These are phyloP conservation scores for Euphydryas editha DNA, from an alignment of 2,888 invertebrate species.

Conservation along the genomic window DNA sequence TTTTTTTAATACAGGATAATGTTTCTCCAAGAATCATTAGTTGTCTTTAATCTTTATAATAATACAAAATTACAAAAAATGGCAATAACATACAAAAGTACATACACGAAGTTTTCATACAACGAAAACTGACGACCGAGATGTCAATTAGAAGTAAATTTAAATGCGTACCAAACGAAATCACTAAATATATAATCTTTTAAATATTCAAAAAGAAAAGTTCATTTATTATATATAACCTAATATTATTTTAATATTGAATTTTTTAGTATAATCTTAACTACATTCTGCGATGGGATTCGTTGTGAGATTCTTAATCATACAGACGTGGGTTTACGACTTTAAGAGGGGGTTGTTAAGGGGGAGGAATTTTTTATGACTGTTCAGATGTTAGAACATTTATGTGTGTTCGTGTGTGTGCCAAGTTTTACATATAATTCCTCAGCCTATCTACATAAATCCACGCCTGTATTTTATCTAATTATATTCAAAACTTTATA, in stretches of 20 bases:
- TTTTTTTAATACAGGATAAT: too few species aligned
- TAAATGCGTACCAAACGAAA: background rate
- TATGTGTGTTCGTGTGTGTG: too few species aligned
- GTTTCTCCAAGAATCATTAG: too few species aligned
- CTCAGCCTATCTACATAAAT: slow-evolving; percentile 1
- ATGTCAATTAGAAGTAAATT: background rate
- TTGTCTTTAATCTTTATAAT: background rate
- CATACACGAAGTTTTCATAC: slow-evolving; percentile 8
- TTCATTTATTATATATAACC: background rate
- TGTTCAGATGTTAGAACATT: too few species aligned
- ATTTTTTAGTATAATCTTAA: slow-evolving; percentile 30
- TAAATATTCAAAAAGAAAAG: background rate
- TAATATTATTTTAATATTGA: slow-evolving; percentile 9
- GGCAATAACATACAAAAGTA: slow-evolving; percentile 34
- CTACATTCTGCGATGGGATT: slow-evolving; percentile 35
- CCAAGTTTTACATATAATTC: too few species aligned
- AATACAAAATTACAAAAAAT: slow-evolving; percentile 28
- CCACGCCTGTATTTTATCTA: background rate
- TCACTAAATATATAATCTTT: background rate
- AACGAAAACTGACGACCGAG: slow-evolving; percentile 2
- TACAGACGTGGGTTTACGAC: background rate
- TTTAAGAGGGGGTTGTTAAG: slow-evolving; percentile 13
- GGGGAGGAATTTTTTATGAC: too few species aligned
- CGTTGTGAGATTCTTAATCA: slow-evolving; percentile 38
- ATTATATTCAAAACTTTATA: slow-evolving; percentile 18